These are phyloP conservation scores for Oryzias celebensis DNA, from an alignment of 2,113 vertebrate genomes.

Conservation along the genomic window DNA sequence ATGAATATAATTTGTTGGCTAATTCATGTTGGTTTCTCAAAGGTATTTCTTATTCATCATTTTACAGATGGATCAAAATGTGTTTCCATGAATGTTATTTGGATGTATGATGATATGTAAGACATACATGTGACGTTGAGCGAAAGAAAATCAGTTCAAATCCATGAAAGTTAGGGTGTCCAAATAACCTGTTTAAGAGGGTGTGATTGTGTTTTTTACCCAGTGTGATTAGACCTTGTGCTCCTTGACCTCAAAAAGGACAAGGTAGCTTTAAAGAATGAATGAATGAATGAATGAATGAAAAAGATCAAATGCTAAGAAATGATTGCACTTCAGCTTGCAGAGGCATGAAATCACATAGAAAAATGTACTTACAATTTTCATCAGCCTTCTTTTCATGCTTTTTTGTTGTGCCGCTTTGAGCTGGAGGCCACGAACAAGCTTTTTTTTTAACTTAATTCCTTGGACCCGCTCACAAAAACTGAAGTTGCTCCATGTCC, in stretches of 20 bases:
- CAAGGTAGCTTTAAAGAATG: not conserved
- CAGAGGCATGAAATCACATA: not conserved
- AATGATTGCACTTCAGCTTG: too few relatives aligned
- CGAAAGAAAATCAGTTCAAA: too few relatives aligned
- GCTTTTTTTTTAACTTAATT: not conserved
- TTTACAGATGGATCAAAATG: too few relatives aligned
- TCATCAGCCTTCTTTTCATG: not conserved
- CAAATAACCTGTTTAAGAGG: too few relatives aligned
- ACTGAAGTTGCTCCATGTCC: not conserved
- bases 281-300: too few relatives aligned
- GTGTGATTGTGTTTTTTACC: too few relatives aligned
- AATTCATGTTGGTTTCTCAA: too few relatives aligned
- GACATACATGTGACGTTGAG: not conserved
- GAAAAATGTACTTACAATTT: not conserved
- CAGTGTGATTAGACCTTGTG: too few relatives aligned
- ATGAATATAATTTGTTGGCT: too few relatives aligned
- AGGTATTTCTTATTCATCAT: too few relatives aligned
- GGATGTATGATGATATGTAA: not conserved
- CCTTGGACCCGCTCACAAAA: not conserved
- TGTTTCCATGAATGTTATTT: not conserved
- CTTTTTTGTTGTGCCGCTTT: not conserved
- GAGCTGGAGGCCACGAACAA: not conserved
- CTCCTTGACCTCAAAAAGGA: not conserved
- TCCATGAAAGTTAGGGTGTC: too few relatives aligned
- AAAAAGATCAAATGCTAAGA: too few relatives aligned